Base-by-base conservation (phyloP, 1,140 invertebrate species). In the Holotrichia oblita region DNA sequence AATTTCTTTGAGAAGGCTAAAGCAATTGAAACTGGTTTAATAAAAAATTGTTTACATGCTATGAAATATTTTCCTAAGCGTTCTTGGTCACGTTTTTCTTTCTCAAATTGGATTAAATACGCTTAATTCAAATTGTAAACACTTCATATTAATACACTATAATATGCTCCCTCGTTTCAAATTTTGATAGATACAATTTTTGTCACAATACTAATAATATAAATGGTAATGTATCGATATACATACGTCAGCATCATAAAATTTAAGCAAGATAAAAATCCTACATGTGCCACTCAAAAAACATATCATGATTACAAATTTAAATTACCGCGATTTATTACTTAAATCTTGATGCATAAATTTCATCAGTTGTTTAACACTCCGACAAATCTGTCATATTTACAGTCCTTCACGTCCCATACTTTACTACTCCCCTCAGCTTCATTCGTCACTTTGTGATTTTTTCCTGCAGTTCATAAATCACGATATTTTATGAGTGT, bases 401-500 rank as follows among this genome's bases (percentile, higher is more conserved):
- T 69, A 69, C 61, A 69, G 17, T 55, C 48, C 48, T 55, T 17
- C 12, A 55, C 12, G 12, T 55, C 61, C 61, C 61, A 27, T 20
- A 27, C 61, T 69, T 27, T 22, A 69, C 2, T 20, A 69, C 12
- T 20, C 61, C 27, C 22, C 61, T 34, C 22, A 27, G 22, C 61
- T 69, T 55, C 48, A 55, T 55, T n/a, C 48, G 61, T 24, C 61
- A 69, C 61, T 9, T 24, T 12, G 61, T 17, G 48, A 55, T 55
- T 55, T 55, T 55, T 48, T 48, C 44, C 48, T 55, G 14, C 48
- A 69, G 61, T 69, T 69, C 61, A 69, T 69, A 69, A 69, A 69
- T 69, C 61, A 69, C 8, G 20, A 6, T 69, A 34, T 69, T 69
- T 69, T 69, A 69, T 22, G 61, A 69, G 61, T 69, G 61, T 69